Conservation (phyloP, 2,888 invertebrate genomes). For the Eurytoma adleriae region DNA sequence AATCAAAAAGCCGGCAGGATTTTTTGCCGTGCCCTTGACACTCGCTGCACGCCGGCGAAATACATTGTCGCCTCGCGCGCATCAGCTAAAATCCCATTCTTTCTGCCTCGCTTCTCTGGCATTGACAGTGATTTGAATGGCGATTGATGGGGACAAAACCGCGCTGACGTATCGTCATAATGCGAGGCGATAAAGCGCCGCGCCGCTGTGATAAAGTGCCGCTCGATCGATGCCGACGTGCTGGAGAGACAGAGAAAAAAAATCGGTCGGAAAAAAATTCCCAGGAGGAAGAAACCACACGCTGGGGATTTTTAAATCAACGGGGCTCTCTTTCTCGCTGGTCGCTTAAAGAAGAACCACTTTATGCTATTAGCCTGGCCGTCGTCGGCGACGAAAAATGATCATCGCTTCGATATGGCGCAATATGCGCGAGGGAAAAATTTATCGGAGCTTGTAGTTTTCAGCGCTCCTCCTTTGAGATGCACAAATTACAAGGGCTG, state of each 20-base stretch:
- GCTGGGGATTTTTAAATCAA: too few species aligned
- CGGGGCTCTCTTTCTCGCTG: too few species aligned
- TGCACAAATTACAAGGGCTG: too few species aligned
- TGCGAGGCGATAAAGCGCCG: conserved; percentile 63
- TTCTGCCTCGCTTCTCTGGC: conserved; percentile 40
- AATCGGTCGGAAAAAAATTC: background rate
- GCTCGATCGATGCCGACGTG: conserved; percentile 55
- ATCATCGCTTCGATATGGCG: background rate
- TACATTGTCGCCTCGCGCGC: background rate
- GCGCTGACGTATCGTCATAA: conserved; percentile 68
- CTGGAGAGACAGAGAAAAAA: background rate
- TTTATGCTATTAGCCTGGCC: background rate
- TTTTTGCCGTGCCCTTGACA: conserved; percentile 37
- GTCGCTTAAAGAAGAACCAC: conserved; percentile 27
- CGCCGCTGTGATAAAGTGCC: conserved; percentile 64
- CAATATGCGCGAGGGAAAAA: conserved; percentile 1
- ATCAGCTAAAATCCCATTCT: background rate
- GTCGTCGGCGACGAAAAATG: background rate
- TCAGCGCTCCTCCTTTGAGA: too few species aligned
- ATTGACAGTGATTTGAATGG: conserved; percentile 69
- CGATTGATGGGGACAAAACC: conserved; percentile 70
- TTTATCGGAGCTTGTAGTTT: too few species aligned
- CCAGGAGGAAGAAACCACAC: too few species aligned
- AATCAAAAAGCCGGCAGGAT: conserved; percentile 21
- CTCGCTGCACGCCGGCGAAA: background rate